Percentiles rank a stretch among this genome's conserved stretches.
These are phyloP conservation scores for Apteryx mantelli DNA, from an alignment of 2,113 vertebrate genomes.

Conservation along the genomic window DNA sequence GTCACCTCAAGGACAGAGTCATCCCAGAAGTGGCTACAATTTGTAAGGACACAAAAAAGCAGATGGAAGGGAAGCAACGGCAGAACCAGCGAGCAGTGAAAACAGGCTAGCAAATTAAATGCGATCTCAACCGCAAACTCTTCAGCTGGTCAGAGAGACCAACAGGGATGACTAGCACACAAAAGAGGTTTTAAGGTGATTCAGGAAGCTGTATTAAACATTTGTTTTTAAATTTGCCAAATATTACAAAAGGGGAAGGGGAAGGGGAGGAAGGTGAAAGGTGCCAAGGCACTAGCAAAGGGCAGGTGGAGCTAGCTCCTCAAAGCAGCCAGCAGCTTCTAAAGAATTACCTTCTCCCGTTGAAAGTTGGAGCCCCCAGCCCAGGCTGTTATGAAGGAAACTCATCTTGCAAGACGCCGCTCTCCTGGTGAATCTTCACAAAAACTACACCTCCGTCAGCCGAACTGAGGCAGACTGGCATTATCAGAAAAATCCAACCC, in stretches of 20 bases:
- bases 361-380: not conserved
- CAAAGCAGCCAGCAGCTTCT: not conserved
- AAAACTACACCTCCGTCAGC: not conserved
- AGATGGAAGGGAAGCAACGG: too few species aligned
- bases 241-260: not conserved
- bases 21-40: not conserved
- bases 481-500: not conserved
- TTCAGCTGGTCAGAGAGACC: not conserved
- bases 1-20: fast-evolving
- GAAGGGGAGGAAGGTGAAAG: not conserved
- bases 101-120: not conserved
- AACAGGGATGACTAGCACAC: not conserved
- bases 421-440: not conserved
- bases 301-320: not conserved
- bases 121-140: not conserved
- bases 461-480: fast-evolving
- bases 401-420: fast-evolving
- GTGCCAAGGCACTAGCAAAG: fast-evolving
- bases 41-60: not conserved
- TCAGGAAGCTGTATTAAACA: not conserved
- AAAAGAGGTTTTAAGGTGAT: not conserved
- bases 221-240: not conserved
- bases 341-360: not conserved
- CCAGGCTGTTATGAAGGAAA: not conserved
- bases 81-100: too few species aligned